phyloP scores from a whole-genome alignment of 2,888 invertebrate species.

The Panopea generosa region DNA sequence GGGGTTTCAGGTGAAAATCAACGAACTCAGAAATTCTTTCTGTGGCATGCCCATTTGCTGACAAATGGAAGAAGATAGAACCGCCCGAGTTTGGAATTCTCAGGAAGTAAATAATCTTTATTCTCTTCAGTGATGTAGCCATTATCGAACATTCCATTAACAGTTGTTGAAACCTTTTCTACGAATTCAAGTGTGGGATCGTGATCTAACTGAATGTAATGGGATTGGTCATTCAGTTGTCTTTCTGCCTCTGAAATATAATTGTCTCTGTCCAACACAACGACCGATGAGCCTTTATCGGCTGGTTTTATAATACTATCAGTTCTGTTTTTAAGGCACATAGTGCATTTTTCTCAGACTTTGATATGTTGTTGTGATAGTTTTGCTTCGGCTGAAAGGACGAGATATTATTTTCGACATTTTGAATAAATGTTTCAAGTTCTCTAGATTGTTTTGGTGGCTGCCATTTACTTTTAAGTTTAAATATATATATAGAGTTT shows the following conservation, averaged over 20 bases:
- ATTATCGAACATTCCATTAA: too few species aligned
- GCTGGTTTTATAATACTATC: slow-evolving; percentile 22
- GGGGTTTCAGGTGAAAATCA: slow-evolving; percentile 25
- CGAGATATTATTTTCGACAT: background rate
- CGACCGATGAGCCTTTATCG: slow-evolving; percentile 14
- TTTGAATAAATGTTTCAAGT: background rate
- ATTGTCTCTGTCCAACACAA: slow-evolving; percentile 17
- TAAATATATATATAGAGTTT: too few species aligned
- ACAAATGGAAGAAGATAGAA: too few species aligned
- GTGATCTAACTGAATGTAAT: too few species aligned
- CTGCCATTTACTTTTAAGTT: too few species aligned
- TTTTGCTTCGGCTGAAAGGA: background rate
- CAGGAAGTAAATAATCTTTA: too few species aligned
- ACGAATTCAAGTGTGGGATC: too few species aligned
- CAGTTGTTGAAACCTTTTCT: too few species aligned
- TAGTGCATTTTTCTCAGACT: slow-evolving; percentile 10
- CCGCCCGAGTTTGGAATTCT: too few species aligned
- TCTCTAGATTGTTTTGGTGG: too few species aligned
- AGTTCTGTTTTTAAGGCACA: background rate
- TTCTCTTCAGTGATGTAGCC: too few species aligned
- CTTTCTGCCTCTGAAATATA: slow-evolving; percentile 10
- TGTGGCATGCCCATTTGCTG: slow-evolving; percentile 25
- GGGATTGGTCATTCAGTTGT: slow-evolving; percentile 15
- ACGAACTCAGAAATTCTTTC: slow-evolving; percentile 36
- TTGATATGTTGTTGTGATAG: background rate